Evolutionary conservation across 2,113 vertebrate species (phyloP).

Genomic region (Athene cunicularia): DNA sequence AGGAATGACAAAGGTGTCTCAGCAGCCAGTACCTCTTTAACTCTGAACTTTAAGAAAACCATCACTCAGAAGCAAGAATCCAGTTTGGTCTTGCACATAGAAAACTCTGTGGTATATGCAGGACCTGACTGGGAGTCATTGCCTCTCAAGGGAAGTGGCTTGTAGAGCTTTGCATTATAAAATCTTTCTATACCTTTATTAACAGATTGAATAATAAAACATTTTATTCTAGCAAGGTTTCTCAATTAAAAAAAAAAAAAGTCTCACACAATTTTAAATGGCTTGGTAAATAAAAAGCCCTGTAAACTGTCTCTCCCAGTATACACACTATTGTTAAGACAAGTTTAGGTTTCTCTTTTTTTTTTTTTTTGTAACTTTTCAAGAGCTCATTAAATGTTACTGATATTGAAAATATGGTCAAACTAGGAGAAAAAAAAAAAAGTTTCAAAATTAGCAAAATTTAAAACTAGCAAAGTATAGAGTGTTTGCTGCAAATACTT

Average conservation of each 20-base stretch:
- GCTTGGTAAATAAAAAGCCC: background rate
- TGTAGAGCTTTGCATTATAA: background rate
- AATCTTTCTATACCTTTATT: background rate
- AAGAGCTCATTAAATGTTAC: background rate
- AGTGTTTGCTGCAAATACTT: background rate
- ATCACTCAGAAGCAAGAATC: background rate
- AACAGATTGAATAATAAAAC: slow-evolving; percentile 4
- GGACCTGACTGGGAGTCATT: background rate
- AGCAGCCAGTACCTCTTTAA: background rate
- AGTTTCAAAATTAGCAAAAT: background rate
- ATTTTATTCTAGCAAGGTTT: background rate
- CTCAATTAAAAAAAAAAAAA: background rate
- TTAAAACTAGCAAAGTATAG: background rate
- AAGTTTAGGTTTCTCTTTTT: background rate
- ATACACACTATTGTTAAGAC: background rate
- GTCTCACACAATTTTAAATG: background rate
- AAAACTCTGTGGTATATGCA: background rate
- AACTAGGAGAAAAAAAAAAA: background rate
- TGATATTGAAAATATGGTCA: background rate
- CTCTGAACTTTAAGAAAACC: background rate
- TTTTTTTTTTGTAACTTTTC: background rate
- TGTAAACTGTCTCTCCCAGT: background rate
- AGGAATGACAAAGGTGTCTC: background rate
- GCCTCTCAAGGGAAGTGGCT: background rate
- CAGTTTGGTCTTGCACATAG: background rate